A percentile compares a stretch with the other conserved stretches of the same genome.
Conservation (phyloP, 2,113 vertebrate species). For the Etheostoma cragini region DNA sequence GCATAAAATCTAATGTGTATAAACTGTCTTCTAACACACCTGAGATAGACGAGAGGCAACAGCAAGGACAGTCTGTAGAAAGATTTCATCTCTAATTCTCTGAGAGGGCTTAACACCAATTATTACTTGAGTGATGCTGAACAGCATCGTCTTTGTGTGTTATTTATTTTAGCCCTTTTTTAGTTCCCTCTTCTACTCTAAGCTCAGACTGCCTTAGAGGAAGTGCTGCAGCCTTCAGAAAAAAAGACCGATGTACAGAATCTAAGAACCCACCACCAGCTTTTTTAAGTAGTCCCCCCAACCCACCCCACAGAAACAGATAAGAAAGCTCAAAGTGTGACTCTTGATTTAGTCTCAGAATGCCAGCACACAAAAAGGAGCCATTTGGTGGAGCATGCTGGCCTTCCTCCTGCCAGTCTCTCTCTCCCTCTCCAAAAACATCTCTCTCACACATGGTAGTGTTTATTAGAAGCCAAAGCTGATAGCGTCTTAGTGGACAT, state of each 20-base stretch:
- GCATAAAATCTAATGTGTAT: constrained; percentile 73
- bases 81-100: constrained; percentile 47
- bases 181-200: constrained; percentile 79
- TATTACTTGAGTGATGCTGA: constrained; percentile 67
- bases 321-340: constrained; percentile 74
- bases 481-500: constrained; percentile 68
- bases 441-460: constrained; percentile 47
- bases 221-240: constrained; percentile 57
- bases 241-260: constrained; percentile 77
- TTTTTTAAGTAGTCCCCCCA: constrained; percentile 62
- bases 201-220: constrained; percentile 35
- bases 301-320: constrained; percentile 59
- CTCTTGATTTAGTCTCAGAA: constrained; percentile 73
- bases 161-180: constrained; percentile 87
- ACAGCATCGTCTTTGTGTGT: constrained; percentile 59
- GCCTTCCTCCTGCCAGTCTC: constrained; percentile 54
- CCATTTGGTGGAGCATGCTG: constrained; percentile 72
- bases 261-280: constrained; percentile 78
- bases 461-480: constrained; percentile 69
- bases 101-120: constrained; percentile 63
- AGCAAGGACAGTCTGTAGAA: constrained; percentile 57
- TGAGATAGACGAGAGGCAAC: constrained; percentile 80
- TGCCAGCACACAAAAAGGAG: constrained; percentile 74
- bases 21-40: constrained; percentile 79
- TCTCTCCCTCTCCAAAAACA: constrained; percentile 38